Evolutionary conservation across 1,140 invertebrate species (phyloP).

Genomic region (Hyles vespertilio): DNA sequence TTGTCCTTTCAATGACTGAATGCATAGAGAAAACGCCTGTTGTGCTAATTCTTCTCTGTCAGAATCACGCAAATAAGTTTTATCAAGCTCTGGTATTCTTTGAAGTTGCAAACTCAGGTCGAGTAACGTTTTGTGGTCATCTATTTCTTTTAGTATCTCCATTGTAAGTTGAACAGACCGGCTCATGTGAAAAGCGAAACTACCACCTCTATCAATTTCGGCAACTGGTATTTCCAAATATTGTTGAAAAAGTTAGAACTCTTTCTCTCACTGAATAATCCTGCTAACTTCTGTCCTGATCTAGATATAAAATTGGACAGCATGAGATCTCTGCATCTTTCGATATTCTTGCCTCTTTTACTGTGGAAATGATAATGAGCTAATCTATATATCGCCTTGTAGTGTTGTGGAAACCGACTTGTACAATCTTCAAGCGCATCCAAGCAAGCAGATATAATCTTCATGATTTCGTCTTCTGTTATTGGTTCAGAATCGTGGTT

Average conservation of each 20-base stretch:
- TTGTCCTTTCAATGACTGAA: conserved; percentile 78
- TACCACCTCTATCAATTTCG: conserved; percentile 94
- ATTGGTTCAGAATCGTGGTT: conserved; percentile 47
- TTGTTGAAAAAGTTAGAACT: conserved; percentile 94
- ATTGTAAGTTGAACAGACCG: conserved; percentile 87
- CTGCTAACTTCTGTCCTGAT: conserved; percentile 80
- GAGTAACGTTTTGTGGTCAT: conserved; percentile 88
- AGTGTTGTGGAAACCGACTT: conserved; percentile 91
- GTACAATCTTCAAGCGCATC: conserved; percentile 90
- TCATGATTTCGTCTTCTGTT: conserved; percentile 63
- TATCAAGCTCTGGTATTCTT: conserved; percentile 87
- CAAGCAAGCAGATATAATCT: conserved; percentile 78
- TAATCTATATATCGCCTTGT: conserved; percentile 93
- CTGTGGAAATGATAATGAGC: conserved; percentile 90
- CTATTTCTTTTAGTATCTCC: conserved; percentile 86
- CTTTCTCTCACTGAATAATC: conserved; percentile 91
- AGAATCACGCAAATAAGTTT: conserved; percentile 88
- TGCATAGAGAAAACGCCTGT: conserved; percentile 83
- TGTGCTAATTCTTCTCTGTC: conserved; percentile 86
- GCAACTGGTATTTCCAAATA: conserved; percentile 91
- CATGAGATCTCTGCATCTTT: conserved; percentile 83
- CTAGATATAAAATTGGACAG: conserved; percentile 81
- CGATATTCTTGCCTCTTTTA: conserved; percentile 79
- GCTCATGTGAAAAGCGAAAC: conserved; percentile 94
- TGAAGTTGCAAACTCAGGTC: conserved; percentile 87